Conservation (phyloP, 2,113 vertebrate genomes). For the Larimichthys crocea region DNA sequence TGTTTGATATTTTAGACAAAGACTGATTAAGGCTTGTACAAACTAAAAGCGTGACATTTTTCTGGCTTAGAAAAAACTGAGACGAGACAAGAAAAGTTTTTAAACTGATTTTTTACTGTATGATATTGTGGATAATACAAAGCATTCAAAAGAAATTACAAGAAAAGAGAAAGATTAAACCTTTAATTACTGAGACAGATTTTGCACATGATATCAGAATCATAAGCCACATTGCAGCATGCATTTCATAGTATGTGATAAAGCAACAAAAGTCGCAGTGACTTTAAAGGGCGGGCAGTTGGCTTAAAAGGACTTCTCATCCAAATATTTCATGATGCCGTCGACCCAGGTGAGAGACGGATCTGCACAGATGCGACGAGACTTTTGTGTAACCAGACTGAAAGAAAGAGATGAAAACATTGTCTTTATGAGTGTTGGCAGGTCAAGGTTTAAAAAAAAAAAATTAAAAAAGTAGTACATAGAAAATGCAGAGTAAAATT, state of each 20-base stretch:
- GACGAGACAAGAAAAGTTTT: background rate
- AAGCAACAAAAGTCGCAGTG: background rate
- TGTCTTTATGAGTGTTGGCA: no score
- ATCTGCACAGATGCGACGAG: constrained; percentile 45
- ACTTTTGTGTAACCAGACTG: constrained; percentile 52
- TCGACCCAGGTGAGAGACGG: constrained; percentile 33
- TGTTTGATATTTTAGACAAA: background rate
- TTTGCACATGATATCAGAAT: background rate
- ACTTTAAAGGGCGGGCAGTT: background rate
- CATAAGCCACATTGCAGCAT: no score
- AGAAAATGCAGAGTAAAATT: background rate
- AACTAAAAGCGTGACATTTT: background rate
- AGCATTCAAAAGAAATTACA: background rate
- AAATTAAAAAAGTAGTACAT: background rate
- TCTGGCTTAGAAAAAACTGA: background rate
- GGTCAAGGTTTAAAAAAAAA: no score
- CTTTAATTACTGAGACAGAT: background rate
- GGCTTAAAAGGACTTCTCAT: background rate
- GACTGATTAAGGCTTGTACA: background rate
- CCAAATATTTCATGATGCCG: constrained; percentile 11
- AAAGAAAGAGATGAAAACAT: background rate
- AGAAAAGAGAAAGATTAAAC: background rate
- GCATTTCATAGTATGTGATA: background rate
- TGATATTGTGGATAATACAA: background rate
- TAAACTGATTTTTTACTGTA: background rate